Evolutionary conservation across 2,888 invertebrate genomes (phyloP).

Genomic region (Keiferia lycopersicella): DNA sequence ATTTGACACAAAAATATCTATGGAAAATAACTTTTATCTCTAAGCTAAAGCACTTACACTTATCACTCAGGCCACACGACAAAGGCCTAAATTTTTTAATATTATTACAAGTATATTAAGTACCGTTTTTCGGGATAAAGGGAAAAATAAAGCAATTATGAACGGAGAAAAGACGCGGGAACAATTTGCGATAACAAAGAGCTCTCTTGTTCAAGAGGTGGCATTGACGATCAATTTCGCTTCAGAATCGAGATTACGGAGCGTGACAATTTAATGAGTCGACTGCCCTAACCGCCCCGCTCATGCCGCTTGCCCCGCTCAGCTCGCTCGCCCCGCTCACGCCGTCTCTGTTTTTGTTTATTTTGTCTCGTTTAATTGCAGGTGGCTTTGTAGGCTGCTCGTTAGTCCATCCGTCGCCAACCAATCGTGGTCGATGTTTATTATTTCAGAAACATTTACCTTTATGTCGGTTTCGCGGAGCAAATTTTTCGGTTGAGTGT

Average conservation of each 20-base stretch:
- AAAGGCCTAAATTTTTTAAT: constrained; percentile 29
- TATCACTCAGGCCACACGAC: constrained; percentile 18
- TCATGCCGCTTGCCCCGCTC: constrained; percentile 29
- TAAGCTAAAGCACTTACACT: neutral
- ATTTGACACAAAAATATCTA: neutral
- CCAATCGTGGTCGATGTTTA: constrained; percentile 17
- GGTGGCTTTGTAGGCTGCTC: constrained; percentile 31
- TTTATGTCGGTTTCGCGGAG: constrained; percentile 14
- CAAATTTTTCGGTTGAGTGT: constrained; percentile 19
- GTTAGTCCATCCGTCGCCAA: constrained; percentile 17
- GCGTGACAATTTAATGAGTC: constrained; percentile 60
- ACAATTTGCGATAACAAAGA: constrained; percentile 34
- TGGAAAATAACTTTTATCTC: neutral
- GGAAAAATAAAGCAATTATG: constrained; percentile 34
- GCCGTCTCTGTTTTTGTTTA: constrained; percentile 26
- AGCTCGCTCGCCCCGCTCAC: constrained; percentile 18
- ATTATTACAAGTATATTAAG: constrained; percentile 26
- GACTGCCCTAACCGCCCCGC: constrained; percentile 14
- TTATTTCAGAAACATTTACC: constrained; percentile 23
- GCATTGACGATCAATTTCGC: constrained; percentile 35
- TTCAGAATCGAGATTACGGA: constrained; percentile 43
- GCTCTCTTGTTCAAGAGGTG: constrained; percentile 29
- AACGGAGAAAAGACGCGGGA: constrained; percentile 29
- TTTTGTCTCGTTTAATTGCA: constrained; percentile 38
- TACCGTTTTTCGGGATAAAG: constrained; percentile 22